Percentiles rank a stretch among this genome's conserved stretches.
Evolutionary conservation across 2,888 invertebrate species (phyloP).

Genomic region (Drosophila crucigera): DNA sequence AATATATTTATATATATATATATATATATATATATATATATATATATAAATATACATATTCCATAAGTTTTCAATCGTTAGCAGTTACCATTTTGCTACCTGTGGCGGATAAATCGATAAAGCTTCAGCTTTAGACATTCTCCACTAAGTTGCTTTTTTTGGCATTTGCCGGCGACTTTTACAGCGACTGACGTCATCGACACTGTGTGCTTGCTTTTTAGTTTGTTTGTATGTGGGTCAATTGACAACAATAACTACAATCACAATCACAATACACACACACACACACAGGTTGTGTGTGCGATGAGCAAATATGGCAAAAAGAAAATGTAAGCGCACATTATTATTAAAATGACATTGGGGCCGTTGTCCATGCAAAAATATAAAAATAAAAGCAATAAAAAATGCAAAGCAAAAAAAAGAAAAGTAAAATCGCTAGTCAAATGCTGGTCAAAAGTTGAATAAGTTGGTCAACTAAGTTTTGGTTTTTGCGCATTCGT

Average conservation of each 20-base stretch:
- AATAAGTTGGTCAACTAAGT: slow-evolving; percentile 39
- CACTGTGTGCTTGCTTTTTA: slow-evolving; percentile 43
- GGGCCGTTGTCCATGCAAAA: slow-evolving; percentile 35
- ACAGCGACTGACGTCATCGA: slow-evolving; percentile 72
- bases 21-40: background rate
- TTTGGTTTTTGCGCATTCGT: slow-evolving; percentile 31
- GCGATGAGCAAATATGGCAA: slow-evolving; percentile 72
- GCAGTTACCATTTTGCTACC: slow-evolving; percentile 42
- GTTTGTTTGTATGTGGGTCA: slow-evolving; percentile 76
- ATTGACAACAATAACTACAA: slow-evolving; percentile 71
- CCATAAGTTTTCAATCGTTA: background rate
- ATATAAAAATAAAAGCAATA: slow-evolving; percentile 38
- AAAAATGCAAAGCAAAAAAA: slow-evolving; percentile 5
- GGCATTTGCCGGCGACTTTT: slow-evolving; percentile 71
- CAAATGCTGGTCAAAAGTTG: slow-evolving; percentile 3
- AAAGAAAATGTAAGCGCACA: slow-evolving; percentile 70
- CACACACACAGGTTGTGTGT: slow-evolving; percentile 29
- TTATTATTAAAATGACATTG: slow-evolving; percentile 78
- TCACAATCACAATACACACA: slow-evolving; percentile 36
- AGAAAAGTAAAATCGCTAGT: background rate
- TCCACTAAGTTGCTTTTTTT: slow-evolving; percentile 44
- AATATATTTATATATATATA: too few relatives aligned
- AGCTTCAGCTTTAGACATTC: slow-evolving; percentile 37
- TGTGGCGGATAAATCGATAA: slow-evolving; percentile 66
- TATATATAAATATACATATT: background rate